Evolutionary conservation across 1,140 invertebrate species (phyloP).

Genomic region (Pinna nobilis): DNA sequence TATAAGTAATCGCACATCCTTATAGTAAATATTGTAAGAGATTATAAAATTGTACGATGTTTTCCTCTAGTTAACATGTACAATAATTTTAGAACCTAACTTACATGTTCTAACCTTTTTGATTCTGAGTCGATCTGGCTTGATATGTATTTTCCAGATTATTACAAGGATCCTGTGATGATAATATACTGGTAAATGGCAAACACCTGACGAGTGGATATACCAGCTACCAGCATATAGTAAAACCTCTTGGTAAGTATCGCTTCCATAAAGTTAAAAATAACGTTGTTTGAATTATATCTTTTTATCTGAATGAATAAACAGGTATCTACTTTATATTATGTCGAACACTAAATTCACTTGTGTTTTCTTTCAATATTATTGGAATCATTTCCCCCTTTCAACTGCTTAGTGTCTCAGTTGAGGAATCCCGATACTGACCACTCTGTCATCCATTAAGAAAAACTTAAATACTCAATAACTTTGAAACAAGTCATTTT

Average conservation of each 20-base stretch:
- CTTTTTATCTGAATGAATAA: neutral
- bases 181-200: slow-evolving; percentile 2
- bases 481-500: too few relatives aligned
- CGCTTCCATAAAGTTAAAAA: too few relatives aligned
- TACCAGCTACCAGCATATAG: slow-evolving; percentile 11
- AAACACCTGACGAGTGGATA: slow-evolving; percentile 12
- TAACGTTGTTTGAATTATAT: neutral
- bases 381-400: neutral
- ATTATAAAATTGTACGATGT: neutral
- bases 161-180: neutral
- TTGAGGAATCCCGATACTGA: neutral
- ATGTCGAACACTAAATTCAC: neutral
- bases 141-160: neutral
- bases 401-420: neutral
- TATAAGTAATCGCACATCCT: neutral
- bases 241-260: slow-evolving; percentile 14
- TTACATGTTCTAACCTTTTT: neutral
- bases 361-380: neutral
- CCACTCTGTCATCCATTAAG: too few relatives aligned
- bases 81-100: neutral
- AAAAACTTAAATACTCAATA: too few relatives aligned
- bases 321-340: neutral
- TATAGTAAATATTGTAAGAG: neutral
- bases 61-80: neutral
- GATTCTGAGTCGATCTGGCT: neutral